A percentile compares a stretch with the other conserved stretches of the same genome.
These are phyloP conservation scores for Drosophila subobscura DNA, from an alignment of 1,140 invertebrate species.

Conservation along the genomic window DNA sequence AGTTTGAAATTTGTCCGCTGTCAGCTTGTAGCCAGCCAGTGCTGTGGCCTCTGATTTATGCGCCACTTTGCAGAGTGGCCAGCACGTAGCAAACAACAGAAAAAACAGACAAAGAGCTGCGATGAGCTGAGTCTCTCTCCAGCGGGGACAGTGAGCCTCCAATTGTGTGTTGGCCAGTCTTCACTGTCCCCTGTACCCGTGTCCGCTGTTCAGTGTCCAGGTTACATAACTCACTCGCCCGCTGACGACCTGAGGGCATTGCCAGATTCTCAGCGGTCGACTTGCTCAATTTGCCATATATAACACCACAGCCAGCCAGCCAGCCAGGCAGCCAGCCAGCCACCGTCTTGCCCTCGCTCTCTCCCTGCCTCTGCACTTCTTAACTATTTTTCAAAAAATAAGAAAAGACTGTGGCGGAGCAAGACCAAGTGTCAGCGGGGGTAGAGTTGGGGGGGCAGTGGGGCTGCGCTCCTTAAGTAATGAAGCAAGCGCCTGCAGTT, in stretches of 20 bases:
- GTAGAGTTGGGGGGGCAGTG: too few species aligned
- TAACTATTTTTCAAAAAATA: conserved; percentile 75
- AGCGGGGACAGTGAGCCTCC: conserved; percentile 29
- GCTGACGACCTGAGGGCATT: conserved; percentile 71
- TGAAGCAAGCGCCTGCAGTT: conserved; percentile 75
- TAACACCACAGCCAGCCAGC: conserved; percentile 41
- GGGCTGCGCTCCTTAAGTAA: conserved; percentile 54
- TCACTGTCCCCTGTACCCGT: background rate
- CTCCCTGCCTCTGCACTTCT: conserved; percentile 40
- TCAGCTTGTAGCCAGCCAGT: conserved; percentile 66
- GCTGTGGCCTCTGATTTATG: conserved; percentile 67
- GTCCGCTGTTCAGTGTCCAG: conserved; percentile 46
- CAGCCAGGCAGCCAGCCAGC: too few species aligned
- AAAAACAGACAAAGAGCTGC: background rate
- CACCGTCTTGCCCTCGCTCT: conserved; percentile 31
- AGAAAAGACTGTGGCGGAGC: conserved; percentile 4
- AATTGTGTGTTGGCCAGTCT: conserved; percentile 67
- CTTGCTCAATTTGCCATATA: conserved; percentile 80
- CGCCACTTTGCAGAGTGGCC: conserved; percentile 54
- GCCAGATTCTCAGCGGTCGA: conserved; percentile 71
- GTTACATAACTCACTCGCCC: conserved; percentile 75
- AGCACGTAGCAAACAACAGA: conserved; percentile 62
- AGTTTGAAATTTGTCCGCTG: conserved; percentile 74
- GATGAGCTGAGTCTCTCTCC: background rate
- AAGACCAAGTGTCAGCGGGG: background rate